Evolutionary conservation across 23 tunicate genomes (phyloP), one percentile per base, ranked within the genome.

Genomic region (Diplosoma virens): DNA sequence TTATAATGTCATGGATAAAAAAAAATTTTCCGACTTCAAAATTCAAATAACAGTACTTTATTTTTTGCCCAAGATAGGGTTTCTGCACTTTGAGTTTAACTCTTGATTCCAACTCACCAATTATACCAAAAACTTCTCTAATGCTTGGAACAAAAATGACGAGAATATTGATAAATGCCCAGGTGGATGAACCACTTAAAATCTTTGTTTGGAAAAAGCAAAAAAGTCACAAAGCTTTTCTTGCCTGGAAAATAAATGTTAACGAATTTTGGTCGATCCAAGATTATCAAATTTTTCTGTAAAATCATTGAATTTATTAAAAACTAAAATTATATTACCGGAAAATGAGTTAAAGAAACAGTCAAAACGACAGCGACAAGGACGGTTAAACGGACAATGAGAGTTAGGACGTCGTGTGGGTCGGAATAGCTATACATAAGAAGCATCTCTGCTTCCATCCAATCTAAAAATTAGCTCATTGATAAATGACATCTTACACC

Each of bases 381-480:
- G 3, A 95, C 99, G 29, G 97, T 91, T 16, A 89, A 35, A 1
- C 99, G 87, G 16, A 95, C 99, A 28, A 85, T 77, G 77, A 95
- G 71, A 0, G 99, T 95, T 29, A 95, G 52, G 14, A 74, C 71
- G 59, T 95, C 90, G 1, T 88, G 46, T 21, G 93, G 81, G 47
- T 89, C 93, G 7, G 80, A 75, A 74, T 84, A 82, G 75, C 91
- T 89, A 93, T 95, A 95, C 96, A 91, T 95, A 27, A 95, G 87
- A 30, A 95, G 63, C 79, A 95, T 88, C 76, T 95, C 99, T 5
- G 96, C 82, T 65, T 95, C 96, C 86, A 84, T 85, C 92, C 95
- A 95, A 58, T 95, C 97, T 92, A 47, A 58, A 85, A 77, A 16
- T n/a, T n/a, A n/a, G n/a, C n/a, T n/a, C n/a, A n/a, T n/a, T n/a